Percentiles rank a stretch among this genome's conserved stretches.
Evolutionary conservation across 2,113 vertebrate species (phyloP).

Genomic region (Climacteris rufus): DNA sequence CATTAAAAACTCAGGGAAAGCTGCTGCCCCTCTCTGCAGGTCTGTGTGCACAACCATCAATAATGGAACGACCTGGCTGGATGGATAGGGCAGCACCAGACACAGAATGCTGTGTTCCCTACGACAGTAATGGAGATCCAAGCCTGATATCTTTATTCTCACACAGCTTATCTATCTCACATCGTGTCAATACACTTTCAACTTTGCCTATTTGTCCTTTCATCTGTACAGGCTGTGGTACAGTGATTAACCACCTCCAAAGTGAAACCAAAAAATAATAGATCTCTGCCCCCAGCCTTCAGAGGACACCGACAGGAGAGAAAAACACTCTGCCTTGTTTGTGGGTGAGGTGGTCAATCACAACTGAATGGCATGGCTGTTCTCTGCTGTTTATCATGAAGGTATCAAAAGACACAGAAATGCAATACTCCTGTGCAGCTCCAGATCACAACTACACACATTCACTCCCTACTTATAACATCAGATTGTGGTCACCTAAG

Average conservation of each 20-base stretch:
- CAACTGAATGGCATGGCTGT: neutral
- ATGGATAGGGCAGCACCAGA: neutral
- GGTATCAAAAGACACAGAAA: neutral
- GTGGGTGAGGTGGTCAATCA: neutral
- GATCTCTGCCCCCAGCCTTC: neutral
- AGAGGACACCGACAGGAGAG: neutral
- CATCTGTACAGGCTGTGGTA: neutral
- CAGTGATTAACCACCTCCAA: neutral
- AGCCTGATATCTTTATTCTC: conserved; percentile 20
- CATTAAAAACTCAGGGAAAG: neutral
- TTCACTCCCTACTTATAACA: no score
- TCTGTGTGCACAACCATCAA: neutral
- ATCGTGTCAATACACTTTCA: conserved; percentile 26
- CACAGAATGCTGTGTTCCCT: neutral
- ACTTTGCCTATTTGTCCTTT: conserved; percentile 24
- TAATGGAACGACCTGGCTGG: neutral
- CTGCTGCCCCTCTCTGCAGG: neutral
- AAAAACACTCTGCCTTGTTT: neutral
- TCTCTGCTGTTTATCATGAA: neutral
- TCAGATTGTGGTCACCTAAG: accelerated
- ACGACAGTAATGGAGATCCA: neutral
- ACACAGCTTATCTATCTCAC: conserved; percentile 17
- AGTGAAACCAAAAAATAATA: neutral
- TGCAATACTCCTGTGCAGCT: accelerated
- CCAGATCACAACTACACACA: neutral